Evolutionary conservation across 2,888 invertebrate genomes (phyloP).

Genomic region (Eustalomyia histrio): DNA sequence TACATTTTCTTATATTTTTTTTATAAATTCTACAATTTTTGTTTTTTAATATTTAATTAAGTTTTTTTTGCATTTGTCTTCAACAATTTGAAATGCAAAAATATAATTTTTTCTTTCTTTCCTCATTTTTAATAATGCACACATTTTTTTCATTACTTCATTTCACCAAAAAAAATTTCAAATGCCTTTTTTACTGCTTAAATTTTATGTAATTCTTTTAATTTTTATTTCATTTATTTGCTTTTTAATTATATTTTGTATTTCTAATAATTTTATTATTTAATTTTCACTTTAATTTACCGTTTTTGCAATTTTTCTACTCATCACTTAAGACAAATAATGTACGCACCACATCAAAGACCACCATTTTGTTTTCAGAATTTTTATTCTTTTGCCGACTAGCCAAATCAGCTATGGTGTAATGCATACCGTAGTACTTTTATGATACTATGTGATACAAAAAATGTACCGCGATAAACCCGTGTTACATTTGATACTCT

Average conservation of each 20-base stretch:
- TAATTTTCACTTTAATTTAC: slow-evolving; percentile 74
- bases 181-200: slow-evolving; percentile 70
- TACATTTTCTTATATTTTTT: neutral
- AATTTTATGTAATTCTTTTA: slow-evolving; percentile 44
- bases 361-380: slow-evolving; percentile 80
- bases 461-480: too few relatives aligned
- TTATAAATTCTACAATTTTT: slow-evolving; percentile 8
- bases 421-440: too few relatives aligned
- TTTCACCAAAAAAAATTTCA: slow-evolving; percentile 69
- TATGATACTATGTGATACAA: too few relatives aligned
- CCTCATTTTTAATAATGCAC: slow-evolving; percentile 71
- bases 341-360: slow-evolving; percentile 80
- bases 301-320: slow-evolving; percentile 76
- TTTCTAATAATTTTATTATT: slow-evolving; percentile 70
- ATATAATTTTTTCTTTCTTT: slow-evolving; percentile 60
- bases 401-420: too few relatives aligned
- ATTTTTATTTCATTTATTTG: slow-evolving; percentile 69
- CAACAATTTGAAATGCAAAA: slow-evolving; percentile 40
- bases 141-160: slow-evolving; percentile 70
- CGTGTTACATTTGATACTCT: too few relatives aligned
- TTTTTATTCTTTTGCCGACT: slow-evolving; percentile 68
- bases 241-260: slow-evolving; percentile 68
- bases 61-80: slow-evolving; percentile 20
- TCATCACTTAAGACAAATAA: slow-evolving; percentile 77
- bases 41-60: neutral